phyloP scores from a whole-genome alignment of 2,797 vertebrate species.

The Heliangelus exortis region DNA sequence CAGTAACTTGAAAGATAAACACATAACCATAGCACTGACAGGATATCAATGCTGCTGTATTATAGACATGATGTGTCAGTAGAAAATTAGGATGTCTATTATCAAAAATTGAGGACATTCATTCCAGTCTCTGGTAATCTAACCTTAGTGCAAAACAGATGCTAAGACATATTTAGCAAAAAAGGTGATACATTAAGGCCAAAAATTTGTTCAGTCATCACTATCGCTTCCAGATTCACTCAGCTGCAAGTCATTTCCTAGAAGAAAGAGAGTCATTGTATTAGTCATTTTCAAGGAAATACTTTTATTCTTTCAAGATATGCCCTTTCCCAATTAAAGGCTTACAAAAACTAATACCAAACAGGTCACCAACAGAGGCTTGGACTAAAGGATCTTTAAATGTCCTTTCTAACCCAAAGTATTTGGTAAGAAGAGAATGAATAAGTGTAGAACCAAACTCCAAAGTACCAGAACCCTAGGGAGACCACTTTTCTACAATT shows the following conservation, averaged over 20 bases:
- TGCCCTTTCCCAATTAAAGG: background rate
- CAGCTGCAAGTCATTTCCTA: slow-evolving; percentile 96
- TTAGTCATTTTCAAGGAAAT: slow-evolving; percentile 42
- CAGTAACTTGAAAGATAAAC: slow-evolving; percentile 70
- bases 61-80: slow-evolving; percentile 48
- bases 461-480: background rate
- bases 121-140: slow-evolving; percentile 63
- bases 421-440: background rate
- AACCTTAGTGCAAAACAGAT: slow-evolving; percentile 77
- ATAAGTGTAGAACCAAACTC: background rate
- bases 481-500: background rate
- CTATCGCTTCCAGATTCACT: slow-evolving; percentile 97
- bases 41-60: slow-evolving; percentile 49
- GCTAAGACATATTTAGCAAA: slow-evolving; percentile 63
- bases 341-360: background rate
- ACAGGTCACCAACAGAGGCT: background rate
- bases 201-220: slow-evolving; percentile 84
- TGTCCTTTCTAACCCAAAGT: background rate
- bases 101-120: slow-evolving; percentile 71
- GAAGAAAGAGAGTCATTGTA: slow-evolving; percentile 55
- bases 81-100: slow-evolving; percentile 73
- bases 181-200: slow-evolving; percentile 63
- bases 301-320: background rate
- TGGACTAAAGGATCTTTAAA: background rate
- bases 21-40: slow-evolving; percentile 57